These are phyloP conservation scores for Coenobita brevimanus DNA, from an alignment of 1,140 invertebrate genomes.

Conservation along the genomic window DNA sequence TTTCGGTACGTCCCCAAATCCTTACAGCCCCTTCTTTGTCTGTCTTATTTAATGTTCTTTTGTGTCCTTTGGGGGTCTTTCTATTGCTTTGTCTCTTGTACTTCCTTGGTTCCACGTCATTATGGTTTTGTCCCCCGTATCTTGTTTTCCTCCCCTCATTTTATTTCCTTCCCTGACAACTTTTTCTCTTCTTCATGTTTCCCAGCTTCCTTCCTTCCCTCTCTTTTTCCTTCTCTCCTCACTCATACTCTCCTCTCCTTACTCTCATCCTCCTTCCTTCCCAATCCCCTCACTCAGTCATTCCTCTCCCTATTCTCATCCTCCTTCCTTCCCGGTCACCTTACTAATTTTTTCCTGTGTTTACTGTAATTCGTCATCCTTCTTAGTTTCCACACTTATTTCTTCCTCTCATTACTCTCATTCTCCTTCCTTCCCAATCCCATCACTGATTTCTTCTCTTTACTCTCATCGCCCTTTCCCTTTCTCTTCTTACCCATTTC, in stretches of 20 bases:
- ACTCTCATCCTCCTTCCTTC: background rate
- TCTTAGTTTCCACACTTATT: background rate
- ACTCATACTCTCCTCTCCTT: background rate
- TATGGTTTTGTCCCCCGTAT: no score
- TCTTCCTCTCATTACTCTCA: background rate
- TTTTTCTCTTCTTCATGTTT: background rate
- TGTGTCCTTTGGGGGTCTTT: no score
- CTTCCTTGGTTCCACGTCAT: no score
- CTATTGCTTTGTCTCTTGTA: no score
- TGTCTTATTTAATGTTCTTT: background rate
- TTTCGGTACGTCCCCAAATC: slow-evolving; percentile 47
- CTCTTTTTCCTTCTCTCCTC: background rate
- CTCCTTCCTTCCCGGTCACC: background rate
- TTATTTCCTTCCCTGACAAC: background rate
- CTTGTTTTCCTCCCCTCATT: background rate
- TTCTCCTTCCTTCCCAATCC: background rate
- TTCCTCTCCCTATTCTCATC: background rate
- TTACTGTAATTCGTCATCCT: background rate
- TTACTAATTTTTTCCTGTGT: background rate
- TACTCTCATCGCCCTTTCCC: background rate
- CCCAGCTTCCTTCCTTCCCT: background rate
- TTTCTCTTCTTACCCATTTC: no score
- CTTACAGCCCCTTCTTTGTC: background rate
- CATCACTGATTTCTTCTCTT: background rate
- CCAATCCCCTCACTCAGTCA: background rate